phyloP scores from a whole-genome alignment of 1,140 invertebrate species.

The Subanguina moxae region DNA sequence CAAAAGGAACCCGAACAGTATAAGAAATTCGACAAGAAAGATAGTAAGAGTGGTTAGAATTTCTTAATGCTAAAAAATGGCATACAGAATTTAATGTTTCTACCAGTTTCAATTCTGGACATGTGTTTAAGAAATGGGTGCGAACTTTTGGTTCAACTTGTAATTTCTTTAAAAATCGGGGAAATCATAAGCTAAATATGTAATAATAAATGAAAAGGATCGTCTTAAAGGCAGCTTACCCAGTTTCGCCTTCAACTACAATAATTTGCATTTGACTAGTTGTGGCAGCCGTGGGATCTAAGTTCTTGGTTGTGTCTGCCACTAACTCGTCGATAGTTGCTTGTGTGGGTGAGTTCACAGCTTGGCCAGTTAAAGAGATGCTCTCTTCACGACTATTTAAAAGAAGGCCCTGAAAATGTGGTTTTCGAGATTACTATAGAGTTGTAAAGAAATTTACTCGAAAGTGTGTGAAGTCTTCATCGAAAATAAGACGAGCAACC shows the following conservation, averaged over 20 bases:
- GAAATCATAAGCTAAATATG: no score
- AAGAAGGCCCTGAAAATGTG: conserved; percentile 13
- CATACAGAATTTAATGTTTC: no score
- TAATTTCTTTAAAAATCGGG: no score
- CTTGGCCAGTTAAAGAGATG: conserved; percentile 12
- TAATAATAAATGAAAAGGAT: no score
- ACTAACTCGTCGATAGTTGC: neutral
- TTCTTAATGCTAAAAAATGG: no score
- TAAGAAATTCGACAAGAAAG: no score
- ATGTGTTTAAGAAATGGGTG: no score
- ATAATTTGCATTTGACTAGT: conserved; percentile 6
- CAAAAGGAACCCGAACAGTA: no score
- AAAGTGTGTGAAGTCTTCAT: conserved; percentile 13
- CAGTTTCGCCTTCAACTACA: conserved; percentile 18
- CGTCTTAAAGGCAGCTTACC: neutral
- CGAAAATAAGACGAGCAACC: conserved; percentile 16
- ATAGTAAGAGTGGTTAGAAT: no score
- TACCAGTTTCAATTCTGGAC: no score
- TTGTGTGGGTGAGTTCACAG: neutral
- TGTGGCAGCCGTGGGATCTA: conserved; percentile 3
- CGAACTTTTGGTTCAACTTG: no score
- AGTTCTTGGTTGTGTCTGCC: neutral
- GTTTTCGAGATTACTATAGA: neutral
- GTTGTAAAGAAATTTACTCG: conserved; percentile 5
- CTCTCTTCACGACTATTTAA: conserved; percentile 15